Percentiles rank a stretch among this genome's conserved stretches.
Conservation (phyloP, 1,140 invertebrate genomes). For the Drosophila pandora region DNA sequence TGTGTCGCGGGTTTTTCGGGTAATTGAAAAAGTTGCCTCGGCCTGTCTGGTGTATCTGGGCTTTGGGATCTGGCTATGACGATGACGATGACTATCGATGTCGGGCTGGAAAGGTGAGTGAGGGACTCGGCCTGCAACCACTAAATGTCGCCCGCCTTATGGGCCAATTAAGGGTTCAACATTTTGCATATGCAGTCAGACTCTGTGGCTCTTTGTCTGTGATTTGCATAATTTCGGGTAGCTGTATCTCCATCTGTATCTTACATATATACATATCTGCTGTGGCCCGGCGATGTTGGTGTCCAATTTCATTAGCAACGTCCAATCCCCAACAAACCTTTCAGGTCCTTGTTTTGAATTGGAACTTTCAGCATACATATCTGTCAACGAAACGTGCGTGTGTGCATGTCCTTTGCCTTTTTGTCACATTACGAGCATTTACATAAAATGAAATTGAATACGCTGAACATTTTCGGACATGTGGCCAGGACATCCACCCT, state of each 20-base stretch:
- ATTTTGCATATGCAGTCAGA: conserved; percentile 72
- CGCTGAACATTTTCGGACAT: conserved; percentile 62
- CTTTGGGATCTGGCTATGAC: conserved; percentile 38
- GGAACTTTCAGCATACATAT: conserved; percentile 70
- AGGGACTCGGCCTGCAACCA: conserved; percentile 30
- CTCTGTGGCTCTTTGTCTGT: conserved; percentile 25
- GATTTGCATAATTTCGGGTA: conserved; percentile 80
- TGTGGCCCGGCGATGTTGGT: conserved; percentile 55
- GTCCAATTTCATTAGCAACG: conserved; percentile 81
- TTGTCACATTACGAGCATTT: conserved; percentile 79
- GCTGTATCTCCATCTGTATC: conserved; percentile 28
- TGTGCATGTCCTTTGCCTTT: conserved; percentile 36
- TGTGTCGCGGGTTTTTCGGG: conserved; percentile 33
- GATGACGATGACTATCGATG: conserved; percentile 72
- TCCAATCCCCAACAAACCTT: conserved; percentile 48
- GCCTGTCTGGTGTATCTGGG: conserved; percentile 24
- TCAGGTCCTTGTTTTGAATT: conserved; percentile 60
- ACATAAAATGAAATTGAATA: conserved; percentile 82
- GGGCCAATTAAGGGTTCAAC: conserved; percentile 82
- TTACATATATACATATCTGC: conserved; percentile 2
- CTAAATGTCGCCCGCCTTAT: conserved; percentile 54
- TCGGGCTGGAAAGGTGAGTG: conserved; percentile 68
- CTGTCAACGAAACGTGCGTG: conserved; percentile 77
- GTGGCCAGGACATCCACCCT: conserved; percentile 46
- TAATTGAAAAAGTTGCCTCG: conserved; percentile 75